Evolutionary conservation across 2,797 vertebrate genomes (phyloP).

Genomic region (Austrolebias charrua): DNA sequence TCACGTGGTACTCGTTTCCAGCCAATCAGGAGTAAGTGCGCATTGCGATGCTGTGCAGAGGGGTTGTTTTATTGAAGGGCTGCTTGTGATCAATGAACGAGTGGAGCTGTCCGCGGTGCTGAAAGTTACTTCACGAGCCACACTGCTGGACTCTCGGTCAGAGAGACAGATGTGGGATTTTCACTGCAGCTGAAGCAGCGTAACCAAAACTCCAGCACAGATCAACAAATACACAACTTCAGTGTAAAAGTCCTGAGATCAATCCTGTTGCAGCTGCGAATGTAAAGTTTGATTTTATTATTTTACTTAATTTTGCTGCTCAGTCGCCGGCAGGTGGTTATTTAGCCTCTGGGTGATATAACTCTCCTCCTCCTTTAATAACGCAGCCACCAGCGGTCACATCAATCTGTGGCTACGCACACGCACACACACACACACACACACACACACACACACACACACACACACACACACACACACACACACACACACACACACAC

Average conservation of each 20-base stretch:
- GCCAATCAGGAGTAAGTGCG: slow-evolving; percentile 76
- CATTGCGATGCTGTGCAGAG: slow-evolving; percentile 79
- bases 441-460: slow-evolving; percentile 31
- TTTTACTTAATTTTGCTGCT: slow-evolving; percentile 61
- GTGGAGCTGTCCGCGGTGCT: slow-evolving; percentile 50
- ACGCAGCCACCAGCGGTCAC: slow-evolving; percentile 55
- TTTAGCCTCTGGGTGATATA: slow-evolving; percentile 70
- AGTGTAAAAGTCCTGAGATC: slow-evolving; percentile 2
- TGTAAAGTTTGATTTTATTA: slow-evolving; percentile 58
- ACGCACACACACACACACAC: slow-evolving; percentile 12
- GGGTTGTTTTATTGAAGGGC: slow-evolving; percentile 65
- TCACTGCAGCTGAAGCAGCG: slow-evolving; percentile 9
- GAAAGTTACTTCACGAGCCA: slow-evolving; percentile 41
- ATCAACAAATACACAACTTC: slow-evolving; percentile 7
- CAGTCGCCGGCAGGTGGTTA: slow-evolving; percentile 65
- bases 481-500: slow-evolving; percentile 16
- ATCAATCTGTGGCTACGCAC: slow-evolving; percentile 63
- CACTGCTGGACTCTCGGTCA: neutral
- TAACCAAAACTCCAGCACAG: neutral
- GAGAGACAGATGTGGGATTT: slow-evolving; percentile 18
- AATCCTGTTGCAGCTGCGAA: slow-evolving; percentile 58
- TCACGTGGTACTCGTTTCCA: slow-evolving; percentile 47
- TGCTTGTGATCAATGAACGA: slow-evolving; percentile 64
- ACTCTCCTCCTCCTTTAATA: slow-evolving; percentile 72
- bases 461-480: too few relatives aligned